Evolutionary conservation across 2,888 invertebrate species (phyloP).

Genomic region (Harpalus rubripes): DNA sequence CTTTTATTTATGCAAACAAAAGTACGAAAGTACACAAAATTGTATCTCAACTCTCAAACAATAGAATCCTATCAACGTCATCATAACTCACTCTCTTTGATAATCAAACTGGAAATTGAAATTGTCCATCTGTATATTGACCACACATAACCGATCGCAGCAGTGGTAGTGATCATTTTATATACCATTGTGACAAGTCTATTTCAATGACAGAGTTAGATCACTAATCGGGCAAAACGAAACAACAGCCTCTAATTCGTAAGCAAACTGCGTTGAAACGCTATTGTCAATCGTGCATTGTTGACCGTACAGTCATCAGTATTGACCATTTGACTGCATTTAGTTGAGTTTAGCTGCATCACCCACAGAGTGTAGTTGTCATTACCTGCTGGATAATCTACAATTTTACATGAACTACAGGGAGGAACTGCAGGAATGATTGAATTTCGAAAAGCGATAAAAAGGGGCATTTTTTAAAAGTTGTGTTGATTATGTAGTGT

Average conservation of each 20-base stretch:
- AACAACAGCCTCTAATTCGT: conserved; percentile 53
- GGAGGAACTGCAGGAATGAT: too few species aligned
- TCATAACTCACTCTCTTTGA: conserved; percentile 1
- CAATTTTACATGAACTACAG: too few species aligned
- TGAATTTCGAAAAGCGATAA: too few species aligned
- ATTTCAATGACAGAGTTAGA: conserved; percentile 11
- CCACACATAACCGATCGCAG: background rate
- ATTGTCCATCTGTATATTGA: conserved; percentile 7
- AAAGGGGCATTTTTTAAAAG: too few species aligned
- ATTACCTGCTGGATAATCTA: too few species aligned
- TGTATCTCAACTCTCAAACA: background rate
- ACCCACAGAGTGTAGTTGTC: background rate
- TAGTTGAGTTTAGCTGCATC: conserved; percentile 29
- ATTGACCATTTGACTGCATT: conserved; percentile 54
- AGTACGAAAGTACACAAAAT: background rate
- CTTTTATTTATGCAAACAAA: background rate
- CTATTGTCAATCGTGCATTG: conserved; percentile 47
- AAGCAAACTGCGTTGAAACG: conserved; percentile 38
- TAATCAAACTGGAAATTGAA: conserved; percentile 17
- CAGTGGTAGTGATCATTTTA: conserved; percentile 5
- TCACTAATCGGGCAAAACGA: conserved; percentile 41
- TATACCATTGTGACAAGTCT: conserved; percentile 19
- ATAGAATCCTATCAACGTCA: background rate
- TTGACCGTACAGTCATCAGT: conserved; percentile 31
- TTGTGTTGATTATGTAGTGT: too few species aligned